Percentiles rank a stretch among this genome's conserved stretches.
Evolutionary conservation across 2,113 vertebrate species (phyloP).

Genomic region (Lepus timidus): DNA sequence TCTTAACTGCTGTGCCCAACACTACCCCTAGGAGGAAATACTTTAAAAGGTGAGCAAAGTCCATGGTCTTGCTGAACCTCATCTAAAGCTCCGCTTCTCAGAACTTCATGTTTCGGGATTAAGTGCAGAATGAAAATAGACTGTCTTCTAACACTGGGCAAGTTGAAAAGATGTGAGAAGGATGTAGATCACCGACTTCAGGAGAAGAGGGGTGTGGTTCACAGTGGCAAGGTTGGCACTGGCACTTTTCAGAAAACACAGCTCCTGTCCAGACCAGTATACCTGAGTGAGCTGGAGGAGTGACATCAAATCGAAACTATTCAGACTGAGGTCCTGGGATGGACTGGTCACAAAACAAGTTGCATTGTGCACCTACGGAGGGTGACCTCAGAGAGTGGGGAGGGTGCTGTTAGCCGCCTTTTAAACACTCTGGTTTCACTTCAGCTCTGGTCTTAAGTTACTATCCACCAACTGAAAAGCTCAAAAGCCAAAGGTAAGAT

Average conservation of each 20-base stretch:
- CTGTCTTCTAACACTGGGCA: not conserved
- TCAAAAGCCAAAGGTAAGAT: not conserved
- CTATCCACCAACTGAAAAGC: not conserved
- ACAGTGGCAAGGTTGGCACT: constrained; percentile 65
- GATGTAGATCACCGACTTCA: constrained; percentile 50
- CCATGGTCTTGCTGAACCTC: not conserved
- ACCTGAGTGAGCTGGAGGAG: constrained; percentile 72
- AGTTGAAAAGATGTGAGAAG: constrained; percentile 69
- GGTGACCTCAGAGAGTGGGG: not conserved
- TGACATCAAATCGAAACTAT: constrained; percentile 74
- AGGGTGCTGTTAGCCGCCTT: not conserved
- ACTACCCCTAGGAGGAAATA: not conserved
- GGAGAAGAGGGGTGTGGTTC: constrained; percentile 61
- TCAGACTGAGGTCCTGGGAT: constrained; percentile 70
- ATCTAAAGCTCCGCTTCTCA: not conserved
- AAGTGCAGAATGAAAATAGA: not conserved
- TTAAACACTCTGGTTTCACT: not conserved
- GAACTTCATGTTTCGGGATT: not conserved
- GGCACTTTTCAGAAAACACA: constrained; percentile 77
- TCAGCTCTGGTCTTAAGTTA: not conserved
- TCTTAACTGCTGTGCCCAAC: no score
- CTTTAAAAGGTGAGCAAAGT: not conserved
- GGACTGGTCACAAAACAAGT: constrained; percentile 64
- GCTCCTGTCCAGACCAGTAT: constrained; percentile 74
- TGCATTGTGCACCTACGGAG: constrained; percentile 28